Conservation (phyloP, 2,797 vertebrate genomes). For the Chiloscyllium punctatum region DNA sequence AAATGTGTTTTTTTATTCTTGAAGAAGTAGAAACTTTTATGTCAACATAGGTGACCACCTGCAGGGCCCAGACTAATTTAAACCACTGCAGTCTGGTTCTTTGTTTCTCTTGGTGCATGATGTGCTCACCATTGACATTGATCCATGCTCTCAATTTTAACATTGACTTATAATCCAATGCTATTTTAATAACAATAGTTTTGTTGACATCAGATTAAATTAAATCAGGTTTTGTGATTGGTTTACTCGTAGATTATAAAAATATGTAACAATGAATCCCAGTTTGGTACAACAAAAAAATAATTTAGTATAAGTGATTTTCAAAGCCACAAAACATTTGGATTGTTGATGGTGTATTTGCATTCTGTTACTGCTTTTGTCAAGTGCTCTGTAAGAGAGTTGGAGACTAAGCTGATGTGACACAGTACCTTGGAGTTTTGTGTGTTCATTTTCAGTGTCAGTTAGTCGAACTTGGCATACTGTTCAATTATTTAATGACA, state of each 20-base stretch:
- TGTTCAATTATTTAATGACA: slow-evolving; percentile 36
- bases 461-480: slow-evolving; percentile 7
- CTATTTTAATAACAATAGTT: background rate
- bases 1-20: no score
- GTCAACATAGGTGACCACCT: background rate
- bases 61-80: no score
- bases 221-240: background rate
- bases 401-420: slow-evolving; percentile 24
- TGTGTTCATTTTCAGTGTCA: slow-evolving; percentile 27
- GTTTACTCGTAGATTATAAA: background rate
- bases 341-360: slow-evolving; percentile 9
- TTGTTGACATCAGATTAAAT: background rate
- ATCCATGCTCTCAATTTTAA: background rate
- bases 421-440: slow-evolving; percentile 12
- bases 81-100: background rate
- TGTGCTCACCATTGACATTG: background rate
- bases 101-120: background rate
- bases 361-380: slow-evolving; percentile 2
- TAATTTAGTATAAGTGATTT: background rate
- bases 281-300: background rate
- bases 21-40: no score
- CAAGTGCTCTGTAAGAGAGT: background rate
- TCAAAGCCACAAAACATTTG: background rate
- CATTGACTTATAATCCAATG: background rate
- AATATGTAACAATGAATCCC: background rate